Base-by-base conservation (phyloP, 2,797 vertebrate species). In the Melopsittacus undulatus region DNA sequence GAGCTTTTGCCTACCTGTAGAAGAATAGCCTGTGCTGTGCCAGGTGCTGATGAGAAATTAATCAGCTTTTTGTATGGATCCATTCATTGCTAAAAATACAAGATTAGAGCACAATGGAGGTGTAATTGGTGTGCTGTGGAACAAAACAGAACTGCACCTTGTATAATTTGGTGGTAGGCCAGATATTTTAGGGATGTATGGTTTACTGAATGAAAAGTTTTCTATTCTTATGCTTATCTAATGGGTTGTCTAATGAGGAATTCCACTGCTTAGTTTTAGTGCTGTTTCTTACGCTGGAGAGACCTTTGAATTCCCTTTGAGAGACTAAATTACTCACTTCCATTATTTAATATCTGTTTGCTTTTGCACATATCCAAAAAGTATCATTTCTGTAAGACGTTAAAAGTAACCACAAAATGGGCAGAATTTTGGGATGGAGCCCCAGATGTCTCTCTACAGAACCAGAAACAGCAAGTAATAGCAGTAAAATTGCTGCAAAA, bases 51-150 rank as follows among this genome's bases (percentile, higher is more conserved):
- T 74, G 90, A 95, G 92, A 75, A 83, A 34, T 80, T 89, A 87
- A 93, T 94, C 86, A 54, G 68, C 16, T 89, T 80, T 89, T 82
- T 85, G 91, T 92, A 5, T 66, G 68, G 67, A 66, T 70, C 11
- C 88, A 78, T 80, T 92, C 83, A 48, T 22, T 75, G 88, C 93
- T 94, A 89, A 88, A 87, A 94, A 89, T 68, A 87, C 2, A 17
- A 92, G 80, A 43, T 64, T 64, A 23, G 59, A 89, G 61, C 19
- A 82, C 88, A 92, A 74, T 84, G 76, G 78, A 59, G 59, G 45
- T 75, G 57, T 87, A 90, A 88, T 88, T 89, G 88, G 64, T 80
- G 23, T 46, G 64, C 73, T 48, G 63, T 45, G 52, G 59, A 87
- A 68, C 61, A 89, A 76, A 68, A 46, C 45, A 83, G 80, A 89